Evolutionary conservation across 1,140 invertebrate genomes (phyloP), one percentile per base, ranked within the genome.

Genomic region (Hirudo medicinalis): DNA sequence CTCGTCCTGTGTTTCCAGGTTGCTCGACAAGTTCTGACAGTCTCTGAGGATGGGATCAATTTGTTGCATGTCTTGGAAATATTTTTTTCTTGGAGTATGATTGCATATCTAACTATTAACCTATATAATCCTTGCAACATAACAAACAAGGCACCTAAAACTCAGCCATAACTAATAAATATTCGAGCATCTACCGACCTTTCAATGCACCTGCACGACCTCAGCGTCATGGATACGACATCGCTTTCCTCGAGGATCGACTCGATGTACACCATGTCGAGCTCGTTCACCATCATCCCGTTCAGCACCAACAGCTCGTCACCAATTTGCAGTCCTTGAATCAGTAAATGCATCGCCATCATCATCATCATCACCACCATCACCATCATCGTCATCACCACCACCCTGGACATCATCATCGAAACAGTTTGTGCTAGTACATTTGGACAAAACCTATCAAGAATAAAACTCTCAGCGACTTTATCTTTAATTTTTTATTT

Each of bases 241-340:
- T 92, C 86, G 79, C 96, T 93, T 82, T 97, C 94, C 83, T 96
- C 92, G 72, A 97, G 85, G 53, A 96, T 89, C 89, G 80, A 82
- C 82, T 97, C 94, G 78, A 97, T 87, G 85, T 94, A 97, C 90
- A 97, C 97, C 94, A 98, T 98, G 86, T 97, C 94, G 82, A 98
- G 85, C 83, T 97, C 94, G 75, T 91, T 92, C 63, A 97, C 93
- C 79, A 97, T 92, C 74, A 93, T 92, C 74, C 93, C 91, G 84
- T 98, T 97, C 82, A 98, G 95, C 77, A 97, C 92, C 88, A 97
- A 92, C 80, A 97, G 94, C 84, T 97, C 94, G 83, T 97, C 94
- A 76, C 92, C 90, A 84, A 95, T 93, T 80, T 93, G 92, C 78
- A 97, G 90, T 78, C 92, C 93, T 94, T 85, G 73, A 84, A 82